Conservation (phyloP, 2,797 vertebrate species). For the Nothura maculosa region DNA sequence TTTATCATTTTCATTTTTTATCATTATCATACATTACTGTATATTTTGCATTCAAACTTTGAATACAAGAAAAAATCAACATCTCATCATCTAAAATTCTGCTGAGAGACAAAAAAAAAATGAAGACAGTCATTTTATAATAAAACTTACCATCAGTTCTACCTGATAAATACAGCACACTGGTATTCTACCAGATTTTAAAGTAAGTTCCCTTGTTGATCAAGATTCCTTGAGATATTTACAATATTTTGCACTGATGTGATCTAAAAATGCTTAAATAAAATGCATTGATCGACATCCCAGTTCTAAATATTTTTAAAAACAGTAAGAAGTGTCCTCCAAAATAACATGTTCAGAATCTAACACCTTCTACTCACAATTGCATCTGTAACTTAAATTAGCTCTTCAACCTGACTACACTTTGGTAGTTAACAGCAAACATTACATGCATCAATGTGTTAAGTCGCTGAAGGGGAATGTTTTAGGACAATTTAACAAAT, state of each 20-base stretch:
- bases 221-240: not conserved
- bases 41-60: not conserved
- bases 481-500: conserved; percentile 6
- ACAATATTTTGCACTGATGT: not conserved
- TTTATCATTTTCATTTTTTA: not conserved
- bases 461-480: not conserved
- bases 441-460: not conserved
- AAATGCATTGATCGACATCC: not conserved
- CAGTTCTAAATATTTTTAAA: not conserved
- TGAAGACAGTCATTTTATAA: not conserved
- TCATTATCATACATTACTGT: too few species aligned
- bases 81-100: not conserved
- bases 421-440: not conserved
- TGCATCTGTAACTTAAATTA: not conserved
- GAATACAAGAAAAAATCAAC: not conserved
- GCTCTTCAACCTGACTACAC: not conserved
- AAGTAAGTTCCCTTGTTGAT: not conserved
- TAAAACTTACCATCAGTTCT: not conserved
- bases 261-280: not conserved
- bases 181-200: not conserved
- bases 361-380: not conserved
- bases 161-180: not conserved
- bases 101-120: not conserved
- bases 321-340: not conserved
- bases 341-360: not conserved